A percentile compares a stretch with the other conserved stretches of the same genome.
Evolutionary conservation across 2,113 vertebrate species (phyloP).

Genomic region (Podarcis cretensis): DNA sequence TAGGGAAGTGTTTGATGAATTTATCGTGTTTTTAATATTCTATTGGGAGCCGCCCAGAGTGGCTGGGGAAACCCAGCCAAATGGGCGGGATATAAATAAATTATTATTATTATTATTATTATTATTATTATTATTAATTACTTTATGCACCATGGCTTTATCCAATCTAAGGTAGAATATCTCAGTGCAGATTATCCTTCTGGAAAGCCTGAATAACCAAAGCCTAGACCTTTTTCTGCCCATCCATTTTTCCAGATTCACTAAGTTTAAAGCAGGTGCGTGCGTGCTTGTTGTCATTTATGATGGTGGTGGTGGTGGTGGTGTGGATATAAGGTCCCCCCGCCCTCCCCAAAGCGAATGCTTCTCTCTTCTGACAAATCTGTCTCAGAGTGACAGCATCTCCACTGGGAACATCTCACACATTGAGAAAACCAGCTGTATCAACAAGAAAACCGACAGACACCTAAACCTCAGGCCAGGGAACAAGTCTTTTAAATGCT

Average conservation of each 20-base stretch:
- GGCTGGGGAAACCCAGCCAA: too few species aligned
- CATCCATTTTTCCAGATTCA: slow-evolving; percentile 8
- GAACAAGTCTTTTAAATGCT: slow-evolving; percentile 19
- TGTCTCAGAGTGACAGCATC: background rate
- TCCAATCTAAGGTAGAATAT: background rate
- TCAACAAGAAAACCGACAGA: slow-evolving; percentile 32
- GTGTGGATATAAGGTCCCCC: background rate
- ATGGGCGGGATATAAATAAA: too few species aligned
- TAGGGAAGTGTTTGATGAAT: too few species aligned
- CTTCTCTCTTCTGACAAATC: background rate
- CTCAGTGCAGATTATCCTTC: background rate
- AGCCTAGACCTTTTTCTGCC: slow-evolving; percentile 19
- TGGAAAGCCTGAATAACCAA: background rate
- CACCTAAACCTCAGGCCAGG: background rate
- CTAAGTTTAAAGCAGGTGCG: background rate
- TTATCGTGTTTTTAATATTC: too few species aligned
- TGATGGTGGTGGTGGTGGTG: too few species aligned
- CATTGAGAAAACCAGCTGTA: background rate
- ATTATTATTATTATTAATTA: too few species aligned
- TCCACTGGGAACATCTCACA: background rate
- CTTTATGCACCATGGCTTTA: background rate
- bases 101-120: too few species aligned
- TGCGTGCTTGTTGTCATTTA: background rate
- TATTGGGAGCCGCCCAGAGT: too few species aligned
- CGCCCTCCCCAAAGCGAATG: slow-evolving; percentile 1